Evolutionary conservation across 1,140 invertebrate genomes (phyloP).

Genomic region (Trichogramma pretiosum): DNA sequence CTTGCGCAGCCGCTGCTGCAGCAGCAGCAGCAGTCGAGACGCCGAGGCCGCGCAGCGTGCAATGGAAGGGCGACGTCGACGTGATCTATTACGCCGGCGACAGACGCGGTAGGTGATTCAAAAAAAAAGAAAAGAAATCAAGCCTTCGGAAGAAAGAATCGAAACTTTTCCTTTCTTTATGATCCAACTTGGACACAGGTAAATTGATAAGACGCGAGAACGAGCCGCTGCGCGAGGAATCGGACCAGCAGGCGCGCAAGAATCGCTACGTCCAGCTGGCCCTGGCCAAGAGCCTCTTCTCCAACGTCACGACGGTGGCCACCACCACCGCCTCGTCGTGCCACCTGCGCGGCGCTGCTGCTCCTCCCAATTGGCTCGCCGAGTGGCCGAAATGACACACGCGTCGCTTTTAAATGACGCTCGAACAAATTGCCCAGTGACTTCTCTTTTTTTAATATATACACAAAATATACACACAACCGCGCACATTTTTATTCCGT

Average conservation of each 20-base stretch:
- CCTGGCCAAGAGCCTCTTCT: conserved; percentile 13
- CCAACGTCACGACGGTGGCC: conserved; percentile 9
- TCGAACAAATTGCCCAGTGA: background rate
- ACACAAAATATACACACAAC: too few relatives aligned
- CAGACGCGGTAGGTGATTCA: too few relatives aligned
- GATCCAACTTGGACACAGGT: conserved; percentile 11
- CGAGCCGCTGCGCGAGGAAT: conserved; percentile 20
- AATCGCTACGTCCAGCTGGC: conserved; percentile 15
- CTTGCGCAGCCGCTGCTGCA: too few relatives aligned
- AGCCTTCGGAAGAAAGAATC: too few relatives aligned
- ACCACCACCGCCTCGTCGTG: conserved; percentile 11
- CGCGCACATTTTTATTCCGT: too few relatives aligned
- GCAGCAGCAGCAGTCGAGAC: conserved; percentile 4
- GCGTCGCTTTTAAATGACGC: too few relatives aligned
- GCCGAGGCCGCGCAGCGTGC: conserved; percentile 10
- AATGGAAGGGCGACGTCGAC: conserved; percentile 20
- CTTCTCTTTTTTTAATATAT: background rate
- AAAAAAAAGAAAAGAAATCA: too few relatives aligned
- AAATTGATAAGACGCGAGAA: conserved; percentile 14
- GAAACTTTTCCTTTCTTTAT: too few relatives aligned
- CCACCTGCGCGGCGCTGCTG: conserved; percentile 13
- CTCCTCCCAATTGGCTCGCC: conserved; percentile 14
- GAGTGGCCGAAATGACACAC: conserved; percentile 10
- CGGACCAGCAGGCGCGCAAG: conserved; percentile 17
- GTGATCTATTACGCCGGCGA: conserved; percentile 21